Conservation (phyloP, 2,113 vertebrate genomes). For the Oreamnos americanus region DNA sequence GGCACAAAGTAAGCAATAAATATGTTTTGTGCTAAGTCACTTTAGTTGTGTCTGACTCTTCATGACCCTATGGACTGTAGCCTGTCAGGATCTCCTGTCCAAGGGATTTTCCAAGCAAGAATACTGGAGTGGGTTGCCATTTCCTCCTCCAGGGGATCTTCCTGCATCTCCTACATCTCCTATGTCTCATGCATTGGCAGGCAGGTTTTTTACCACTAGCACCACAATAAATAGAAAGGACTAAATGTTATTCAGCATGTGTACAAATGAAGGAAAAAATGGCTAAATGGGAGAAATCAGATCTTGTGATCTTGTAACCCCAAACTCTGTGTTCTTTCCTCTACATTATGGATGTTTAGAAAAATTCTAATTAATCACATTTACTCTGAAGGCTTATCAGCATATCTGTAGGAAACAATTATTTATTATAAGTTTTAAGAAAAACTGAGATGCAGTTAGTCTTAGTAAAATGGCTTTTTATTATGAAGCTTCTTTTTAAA, state of each 20-base stretch:
- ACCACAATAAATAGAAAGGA: not conserved
- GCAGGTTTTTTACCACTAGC: not conserved
- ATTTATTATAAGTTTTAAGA: not conserved
- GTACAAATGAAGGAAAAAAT: not conserved
- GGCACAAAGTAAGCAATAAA: not conserved
- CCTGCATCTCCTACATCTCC: not conserved
- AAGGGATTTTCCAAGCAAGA: not conserved
- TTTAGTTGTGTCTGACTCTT: not conserved
- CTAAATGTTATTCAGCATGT: not conserved
- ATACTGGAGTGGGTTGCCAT: not conserved
- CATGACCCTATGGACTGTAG: not conserved
- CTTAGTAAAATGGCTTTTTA: not conserved
- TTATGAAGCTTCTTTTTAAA: not conserved
- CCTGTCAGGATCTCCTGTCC: not conserved
- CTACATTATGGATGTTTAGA: not conserved
- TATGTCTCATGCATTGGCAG: not conserved
- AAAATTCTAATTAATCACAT: not conserved
- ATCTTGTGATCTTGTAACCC: not conserved
- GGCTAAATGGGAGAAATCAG: not conserved
- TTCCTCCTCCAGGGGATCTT: not conserved
- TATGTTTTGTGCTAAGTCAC: not conserved
- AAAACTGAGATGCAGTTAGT: not conserved
- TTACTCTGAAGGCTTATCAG: not conserved
- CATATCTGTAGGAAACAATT: not conserved
- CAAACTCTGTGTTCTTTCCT: not conserved